Evolutionary conservation across 2,888 invertebrate species (phyloP), one percentile per base, ranked within the genome.

Genomic region (Lissocephala sabroskyi): DNA sequence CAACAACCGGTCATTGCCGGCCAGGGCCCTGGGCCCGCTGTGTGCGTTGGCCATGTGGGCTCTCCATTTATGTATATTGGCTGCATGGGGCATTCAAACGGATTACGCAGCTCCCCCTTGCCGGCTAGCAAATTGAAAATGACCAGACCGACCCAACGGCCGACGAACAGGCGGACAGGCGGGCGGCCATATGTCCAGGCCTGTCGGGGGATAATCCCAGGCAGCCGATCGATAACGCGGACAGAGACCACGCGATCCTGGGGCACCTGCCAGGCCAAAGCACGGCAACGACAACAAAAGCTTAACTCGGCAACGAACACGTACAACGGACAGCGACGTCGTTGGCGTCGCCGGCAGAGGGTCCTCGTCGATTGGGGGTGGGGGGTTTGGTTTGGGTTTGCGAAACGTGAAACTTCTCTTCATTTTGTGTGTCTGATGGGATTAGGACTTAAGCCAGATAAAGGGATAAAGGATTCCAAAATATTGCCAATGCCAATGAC

Each of bases 401-500:
- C 57, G 70, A 68, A 70, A 74, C 75, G 74, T 77, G 75, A 70
- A 74, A 80, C 77, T 78, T 73, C 71, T 78, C 71, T 79, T 80
- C 79, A 80, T 79, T 79, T n/a, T n/a, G n/a, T 79, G 79, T 73
- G 79, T 68, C 80, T 83, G 84, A 84, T 84, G 84, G 78, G 84
- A 84, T 84, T 84, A 84, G 70, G 77, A 68, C 65, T 75, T 83
- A 84, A 84, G 84, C 84, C 84, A 84, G 82, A 83, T 84, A 84
- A 84, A 82, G 77, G 84, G 84, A 84, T 84, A 83, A 83, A 79
- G 81, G 77, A 82, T 82, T 81, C 74, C 63, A 59, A 62, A n/a
- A 78, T 71, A 71, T 73, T 73, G 74, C 57, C 77, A n/a, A 57
- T 71, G 57, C 66, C 49, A 45, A 53, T 32, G 17, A 35, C 17